These are phyloP conservation scores for Chaenogobius annularis DNA, from an alignment of 2,113 vertebrate genomes.

Conservation along the genomic window DNA sequence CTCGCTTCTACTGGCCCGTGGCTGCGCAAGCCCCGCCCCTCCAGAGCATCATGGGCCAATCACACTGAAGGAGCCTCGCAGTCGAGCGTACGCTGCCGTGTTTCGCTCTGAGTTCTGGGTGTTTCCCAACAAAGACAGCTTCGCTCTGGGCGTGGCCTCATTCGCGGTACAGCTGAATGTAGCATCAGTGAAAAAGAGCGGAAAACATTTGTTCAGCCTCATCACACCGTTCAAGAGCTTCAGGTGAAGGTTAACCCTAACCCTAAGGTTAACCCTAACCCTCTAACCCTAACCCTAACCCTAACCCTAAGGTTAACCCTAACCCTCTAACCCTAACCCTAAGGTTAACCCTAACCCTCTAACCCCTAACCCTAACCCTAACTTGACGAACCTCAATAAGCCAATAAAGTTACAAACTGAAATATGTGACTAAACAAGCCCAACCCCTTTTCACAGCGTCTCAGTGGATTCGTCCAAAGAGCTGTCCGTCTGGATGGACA, in stretches of 20 bases:
- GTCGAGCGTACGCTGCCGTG: slow-evolving; percentile 67
- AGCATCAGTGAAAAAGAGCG: slow-evolving; percentile 61
- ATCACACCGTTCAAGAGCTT: slow-evolving; percentile 77
- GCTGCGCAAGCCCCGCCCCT: slow-evolving; percentile 46
- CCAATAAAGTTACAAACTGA: no score
- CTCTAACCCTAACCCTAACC: no score
- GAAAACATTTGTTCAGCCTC: slow-evolving; percentile 71
- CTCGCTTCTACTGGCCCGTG: slow-evolving; percentile 66
- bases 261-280: no score
- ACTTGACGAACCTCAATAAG: no score
- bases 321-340: no score
- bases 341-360: no score
- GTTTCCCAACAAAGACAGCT: slow-evolving; percentile 75
- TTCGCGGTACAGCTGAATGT: slow-evolving; percentile 71
- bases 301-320: no score
- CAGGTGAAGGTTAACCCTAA: slow-evolving; percentile 51
- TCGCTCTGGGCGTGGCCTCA: slow-evolving; percentile 71
- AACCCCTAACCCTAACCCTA: no score
- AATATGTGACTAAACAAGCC: not conserved
- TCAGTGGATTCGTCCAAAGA: slow-evolving; percentile 72
- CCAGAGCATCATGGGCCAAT: slow-evolving; percentile 65
- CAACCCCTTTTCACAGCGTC: slow-evolving; percentile 23
- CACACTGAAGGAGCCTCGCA: slow-evolving; percentile 63
- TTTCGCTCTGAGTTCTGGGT: slow-evolving; percentile 74
- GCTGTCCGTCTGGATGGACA: slow-evolving; percentile 60